phyloP scores from a whole-genome alignment of 2,113 vertebrate species.

The Clarias magur region DNA sequence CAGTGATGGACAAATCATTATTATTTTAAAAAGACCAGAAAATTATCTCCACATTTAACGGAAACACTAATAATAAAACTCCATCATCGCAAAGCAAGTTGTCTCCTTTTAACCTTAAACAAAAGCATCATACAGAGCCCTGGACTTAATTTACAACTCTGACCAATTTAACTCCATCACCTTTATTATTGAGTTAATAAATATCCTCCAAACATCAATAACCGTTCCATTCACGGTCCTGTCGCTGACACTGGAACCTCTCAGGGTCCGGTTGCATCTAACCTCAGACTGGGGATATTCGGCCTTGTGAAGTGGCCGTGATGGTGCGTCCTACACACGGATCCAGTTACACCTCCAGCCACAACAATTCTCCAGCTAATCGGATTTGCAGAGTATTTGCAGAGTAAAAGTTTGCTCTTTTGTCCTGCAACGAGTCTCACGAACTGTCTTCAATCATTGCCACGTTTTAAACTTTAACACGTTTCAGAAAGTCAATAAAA shows the following conservation, averaged over 20 bases:
- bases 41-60: too few species aligned
- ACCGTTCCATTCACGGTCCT: too few species aligned
- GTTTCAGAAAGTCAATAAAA: not conserved
- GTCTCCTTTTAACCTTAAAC: not conserved
- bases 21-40: too few species aligned
- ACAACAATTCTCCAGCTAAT: slow-evolving; percentile 30
- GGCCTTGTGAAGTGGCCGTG: not conserved
- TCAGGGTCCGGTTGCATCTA: not conserved
- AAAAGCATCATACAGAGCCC: not conserved
- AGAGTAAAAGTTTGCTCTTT: not conserved
- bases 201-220: not conserved
- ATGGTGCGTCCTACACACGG: not conserved
- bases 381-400: not conserved
- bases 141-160: not conserved
- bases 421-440: not conserved
- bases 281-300: not conserved
- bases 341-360: slow-evolving; percentile 13
- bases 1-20: too few species aligned
- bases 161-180: not conserved
- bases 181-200: slow-evolving; percentile 1
- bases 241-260: not conserved
- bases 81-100: not conserved
- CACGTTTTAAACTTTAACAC: not conserved
- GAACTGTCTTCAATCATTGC: not conserved
- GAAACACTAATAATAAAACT: not conserved